Evolutionary conservation across 2,888 invertebrate species (phyloP), one percentile per base, ranked within the genome.

Genomic region (Petrolisthes cinctipes): DNA sequence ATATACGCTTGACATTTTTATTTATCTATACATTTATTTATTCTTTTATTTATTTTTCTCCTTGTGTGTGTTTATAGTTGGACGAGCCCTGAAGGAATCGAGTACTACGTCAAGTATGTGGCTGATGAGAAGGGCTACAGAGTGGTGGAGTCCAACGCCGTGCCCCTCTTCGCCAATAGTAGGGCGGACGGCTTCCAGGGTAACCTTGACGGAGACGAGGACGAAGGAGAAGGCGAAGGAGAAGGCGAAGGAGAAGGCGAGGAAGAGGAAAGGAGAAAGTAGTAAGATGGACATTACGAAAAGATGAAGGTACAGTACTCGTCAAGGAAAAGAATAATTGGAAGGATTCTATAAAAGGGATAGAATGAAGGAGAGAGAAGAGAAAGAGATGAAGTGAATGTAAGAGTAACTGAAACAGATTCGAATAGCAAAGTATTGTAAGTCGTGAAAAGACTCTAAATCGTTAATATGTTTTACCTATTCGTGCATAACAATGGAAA

Each of bases 91-190:
- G 86, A 86, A 54, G 86, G 86, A 5, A 54, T 54, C 0, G 68
- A 83, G 37, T 86, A 56, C 57, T 86, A 68, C 86, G 86, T 86
- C 61, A 86, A 66, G 82, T 86, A 86, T 66, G 78, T 86, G 14
- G 86, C 86, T 68, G 86, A 86, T 83, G 86, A 86, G 11, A 11
- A 79, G 20, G 86, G 86, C 53, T 86, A 86, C 78, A 61, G 86
- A 23, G 83, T 86, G 23, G 68, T 86, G 57, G 86, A 86, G 37
- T 83, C 86, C 83, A 86, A 86, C 71, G 86, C 86, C 56, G 82
- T 86, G n/a, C 86, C 86, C 53, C 79, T 79, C 83, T 37, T 17
- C 23, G 20, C 71, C 57, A 56, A 37, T 14, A 83, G 86, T 5
- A 51, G 6, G 23, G 82, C 86, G n/a, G 83, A 86, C 79, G 86